Base-by-base conservation (phyloP, 2,113 vertebrate species). In the Camelus dromedarius region DNA sequence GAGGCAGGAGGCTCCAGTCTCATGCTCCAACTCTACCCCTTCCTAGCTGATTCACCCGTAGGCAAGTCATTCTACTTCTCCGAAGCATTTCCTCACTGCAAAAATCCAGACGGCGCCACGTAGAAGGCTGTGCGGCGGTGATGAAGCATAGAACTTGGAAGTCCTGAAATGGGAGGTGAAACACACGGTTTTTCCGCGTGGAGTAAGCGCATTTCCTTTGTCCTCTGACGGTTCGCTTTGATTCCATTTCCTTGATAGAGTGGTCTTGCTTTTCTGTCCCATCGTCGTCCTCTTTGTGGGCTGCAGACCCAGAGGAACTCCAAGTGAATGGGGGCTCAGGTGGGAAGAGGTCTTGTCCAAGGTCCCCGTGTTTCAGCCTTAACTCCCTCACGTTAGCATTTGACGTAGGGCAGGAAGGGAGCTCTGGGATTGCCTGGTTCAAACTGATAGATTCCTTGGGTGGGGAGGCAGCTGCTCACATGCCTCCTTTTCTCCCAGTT, bases 381-480 rank as follows among this genome's bases (percentile, higher is more conserved):
- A 12, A 66, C 9, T 0, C 50, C 28, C 62, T 46, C 26, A 2
- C 6, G 1, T 20, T 7, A 19, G 64, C 48, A 3, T 60, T n/a
- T 20, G 50, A 22, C 42, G 10, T 2, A 1, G 54, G 26, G 20
- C 18, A 7, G 13, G 56, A 35, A 30, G 70, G 26, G 32, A 26
- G 24, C 1, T 6, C 5, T 0, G 0, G 5, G 35, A 6, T 28
- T 28, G 11, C 18, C n/a, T 13, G n/a, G 58, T 24, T 11, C 18
- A 62, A 20, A 9, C 1, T 60, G n/a, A 2, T 10, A 28, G 24
- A 6, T 30, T 8, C 7, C 1, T 1, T 12, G 84, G 35, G 11
- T 7, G 22, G 50, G 20, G 16, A 52, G 67, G 42, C 28, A 1
- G 67, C 56, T 2, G 5, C 52, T 3, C 24, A 11, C 4, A 0